Conservation (phyloP, 2,797 vertebrate genomes). For the Columba guinea region DNA sequence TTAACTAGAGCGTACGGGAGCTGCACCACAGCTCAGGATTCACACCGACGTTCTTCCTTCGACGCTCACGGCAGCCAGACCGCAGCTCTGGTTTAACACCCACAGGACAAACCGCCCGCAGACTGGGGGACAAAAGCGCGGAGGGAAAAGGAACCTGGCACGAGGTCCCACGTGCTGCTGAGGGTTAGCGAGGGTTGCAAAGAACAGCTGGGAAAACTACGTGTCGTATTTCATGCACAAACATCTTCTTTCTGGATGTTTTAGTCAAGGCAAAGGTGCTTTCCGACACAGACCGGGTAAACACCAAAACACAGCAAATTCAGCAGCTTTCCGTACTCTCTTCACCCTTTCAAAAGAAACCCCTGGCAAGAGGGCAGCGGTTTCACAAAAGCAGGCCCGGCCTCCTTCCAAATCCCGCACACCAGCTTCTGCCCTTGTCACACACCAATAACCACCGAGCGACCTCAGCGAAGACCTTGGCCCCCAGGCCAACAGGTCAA, state of each 20-base stretch:
- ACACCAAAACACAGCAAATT: not conserved
- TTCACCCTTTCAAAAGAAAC: not conserved
- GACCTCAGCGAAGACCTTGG: not conserved
- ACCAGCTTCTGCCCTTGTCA: not conserved
- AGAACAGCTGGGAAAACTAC: not conserved
- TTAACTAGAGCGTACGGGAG: accelerated
- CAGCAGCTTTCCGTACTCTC: not conserved
- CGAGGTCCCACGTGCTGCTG: not conserved
- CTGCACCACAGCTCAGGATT: not conserved
- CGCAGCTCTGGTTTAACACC: not conserved
- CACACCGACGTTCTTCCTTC: not conserved
- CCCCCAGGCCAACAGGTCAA: not conserved
- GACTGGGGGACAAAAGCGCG: accelerated
- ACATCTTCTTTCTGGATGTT: accelerated
- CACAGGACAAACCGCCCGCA: accelerated
- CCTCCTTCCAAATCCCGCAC: not conserved
- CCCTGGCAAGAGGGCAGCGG: not conserved
- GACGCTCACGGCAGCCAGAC: not conserved
- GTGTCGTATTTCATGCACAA: not conserved
- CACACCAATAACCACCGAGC: not conserved
- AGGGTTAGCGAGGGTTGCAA: not conserved
- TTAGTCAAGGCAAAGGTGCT: not conserved
- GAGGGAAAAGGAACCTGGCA: not conserved
- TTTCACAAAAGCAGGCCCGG: not conserved
- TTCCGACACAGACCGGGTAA: not conserved